A percentile compares a stretch with the other conserved stretches of the same genome.
Conservation (phyloP, 2,888 invertebrate genomes). For the Chloromyia formosa region DNA sequence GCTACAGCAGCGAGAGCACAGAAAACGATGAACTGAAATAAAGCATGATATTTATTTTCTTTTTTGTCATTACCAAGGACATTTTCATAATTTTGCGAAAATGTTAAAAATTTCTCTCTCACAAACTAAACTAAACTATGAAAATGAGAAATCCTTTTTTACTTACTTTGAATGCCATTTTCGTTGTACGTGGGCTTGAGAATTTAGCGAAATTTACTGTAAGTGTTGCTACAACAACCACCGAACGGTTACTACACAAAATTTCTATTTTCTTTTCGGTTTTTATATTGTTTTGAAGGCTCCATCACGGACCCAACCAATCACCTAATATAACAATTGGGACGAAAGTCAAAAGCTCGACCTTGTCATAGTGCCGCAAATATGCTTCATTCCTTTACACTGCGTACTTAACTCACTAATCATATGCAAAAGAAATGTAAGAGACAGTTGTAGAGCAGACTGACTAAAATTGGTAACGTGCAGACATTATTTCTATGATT, state of each 20-base stretch:
- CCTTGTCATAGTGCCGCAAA: constrained; percentile 24
- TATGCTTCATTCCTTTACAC: neutral
- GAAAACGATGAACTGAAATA: constrained; percentile 16
- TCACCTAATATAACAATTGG: neutral
- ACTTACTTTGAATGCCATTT: constrained; percentile 44
- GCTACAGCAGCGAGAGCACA: constrained; percentile 15
- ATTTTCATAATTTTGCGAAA: too few species aligned
- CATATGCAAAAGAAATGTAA: constrained; percentile 11
- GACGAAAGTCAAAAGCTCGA: constrained; percentile 6
- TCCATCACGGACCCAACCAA: neutral
- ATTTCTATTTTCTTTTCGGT: constrained; percentile 39
- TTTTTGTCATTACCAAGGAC: too few species aligned
- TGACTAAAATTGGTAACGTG: neutral
- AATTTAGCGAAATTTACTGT: neutral
- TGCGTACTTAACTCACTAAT: constrained; percentile 1
- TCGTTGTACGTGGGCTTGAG: neutral
- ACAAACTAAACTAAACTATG: neutral
- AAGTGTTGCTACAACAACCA: constrained; percentile 13
- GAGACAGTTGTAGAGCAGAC: neutral
- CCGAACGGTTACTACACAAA: constrained; percentile 24
- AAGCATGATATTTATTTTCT: too few species aligned
- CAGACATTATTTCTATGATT: neutral
- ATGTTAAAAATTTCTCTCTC: too few species aligned
- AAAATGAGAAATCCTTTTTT: neutral
- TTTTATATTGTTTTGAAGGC: constrained; percentile 31